Percentiles rank a stretch among this genome's conserved stretches.
phyloP scores from a whole-genome alignment of 2,797 vertebrate species.

The Vultur gryphus region DNA sequence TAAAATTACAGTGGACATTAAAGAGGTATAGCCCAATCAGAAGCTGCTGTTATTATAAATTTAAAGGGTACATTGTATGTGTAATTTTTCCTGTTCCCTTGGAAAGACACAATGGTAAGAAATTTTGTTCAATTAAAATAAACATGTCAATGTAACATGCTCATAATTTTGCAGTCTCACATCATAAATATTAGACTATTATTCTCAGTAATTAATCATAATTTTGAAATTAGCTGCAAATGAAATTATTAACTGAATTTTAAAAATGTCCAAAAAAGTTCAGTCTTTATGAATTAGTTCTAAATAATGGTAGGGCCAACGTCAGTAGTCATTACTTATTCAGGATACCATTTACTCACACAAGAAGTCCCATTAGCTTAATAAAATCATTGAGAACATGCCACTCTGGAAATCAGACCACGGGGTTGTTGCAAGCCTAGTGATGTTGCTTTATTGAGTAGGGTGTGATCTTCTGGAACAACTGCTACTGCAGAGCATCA shows the following conservation, averaged over 20 bases:
- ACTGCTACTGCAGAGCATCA: not conserved
- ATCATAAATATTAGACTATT: not conserved
- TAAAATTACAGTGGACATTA: not conserved
- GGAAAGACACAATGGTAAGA: not conserved
- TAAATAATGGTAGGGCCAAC: not conserved
- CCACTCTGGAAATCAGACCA: not conserved
- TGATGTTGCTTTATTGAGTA: constrained; percentile 65
- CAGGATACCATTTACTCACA: not conserved
- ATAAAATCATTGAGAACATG: not conserved
- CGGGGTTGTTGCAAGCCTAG: not conserved
- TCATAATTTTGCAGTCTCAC: not conserved
- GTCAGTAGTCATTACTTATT: not conserved
- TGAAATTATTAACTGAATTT: not conserved
- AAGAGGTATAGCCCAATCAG: not conserved
- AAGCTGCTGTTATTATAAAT: not conserved
- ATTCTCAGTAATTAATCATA: not conserved
- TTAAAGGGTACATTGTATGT: not conserved
- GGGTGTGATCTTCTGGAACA: not conserved
- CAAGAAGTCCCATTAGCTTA: not conserved
- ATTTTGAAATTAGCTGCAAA: not conserved
- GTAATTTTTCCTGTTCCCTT: not conserved
- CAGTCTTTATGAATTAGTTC: not conserved
- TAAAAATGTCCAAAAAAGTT: accelerated
- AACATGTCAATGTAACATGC: not conserved
- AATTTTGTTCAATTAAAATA: not conserved